A percentile compares a stretch with the other conserved stretches of the same genome.
Evolutionary conservation across 2,797 vertebrate species (phyloP).

Genomic region (Thaleichthys pacificus): DNA sequence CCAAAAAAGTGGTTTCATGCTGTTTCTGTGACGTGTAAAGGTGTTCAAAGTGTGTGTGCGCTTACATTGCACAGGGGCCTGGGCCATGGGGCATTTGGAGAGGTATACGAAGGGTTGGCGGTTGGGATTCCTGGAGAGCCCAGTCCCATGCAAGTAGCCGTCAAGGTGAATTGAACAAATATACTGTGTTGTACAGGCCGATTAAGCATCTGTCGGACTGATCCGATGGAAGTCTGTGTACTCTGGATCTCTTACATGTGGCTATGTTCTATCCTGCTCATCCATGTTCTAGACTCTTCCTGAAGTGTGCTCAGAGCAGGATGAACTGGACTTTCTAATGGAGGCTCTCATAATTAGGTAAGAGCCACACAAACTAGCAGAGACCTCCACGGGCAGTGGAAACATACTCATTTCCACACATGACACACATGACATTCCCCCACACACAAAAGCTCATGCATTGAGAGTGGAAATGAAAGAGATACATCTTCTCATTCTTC

Average conservation of each 20-base stretch:
- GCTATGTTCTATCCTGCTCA: neutral
- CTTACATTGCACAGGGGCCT: conserved; percentile 80
- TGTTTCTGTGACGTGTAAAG: neutral
- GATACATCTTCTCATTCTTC: neutral
- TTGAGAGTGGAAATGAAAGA: neutral
- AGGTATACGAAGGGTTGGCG: conserved; percentile 97
- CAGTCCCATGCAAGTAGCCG: conserved; percentile 94
- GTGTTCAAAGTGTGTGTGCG: neutral
- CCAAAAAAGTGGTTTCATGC: neutral
- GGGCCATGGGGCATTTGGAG: conserved; percentile 96
- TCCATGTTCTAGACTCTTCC: conserved; percentile 84
- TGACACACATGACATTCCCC: neutral
- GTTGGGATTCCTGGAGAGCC: conserved; percentile 89
- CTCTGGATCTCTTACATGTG: neutral
- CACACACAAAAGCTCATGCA: neutral
- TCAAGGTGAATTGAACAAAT: conserved; percentile 81
- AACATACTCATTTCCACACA: neutral
- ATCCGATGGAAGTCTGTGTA: neutral
- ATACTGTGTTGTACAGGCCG: neutral
- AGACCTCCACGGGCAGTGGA: too few relatives aligned
- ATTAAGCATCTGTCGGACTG: too few relatives aligned
- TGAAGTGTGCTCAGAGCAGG: conserved; percentile 97
- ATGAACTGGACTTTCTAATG: conserved; percentile 98
- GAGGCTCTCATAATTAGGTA: conserved; percentile 99
- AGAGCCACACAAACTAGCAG: conserved; percentile 11